Percentiles rank a stretch among this genome's conserved stretches.
Conservation (phyloP, 2,888 invertebrate species). For the Chrysodeixis includens region DNA sequence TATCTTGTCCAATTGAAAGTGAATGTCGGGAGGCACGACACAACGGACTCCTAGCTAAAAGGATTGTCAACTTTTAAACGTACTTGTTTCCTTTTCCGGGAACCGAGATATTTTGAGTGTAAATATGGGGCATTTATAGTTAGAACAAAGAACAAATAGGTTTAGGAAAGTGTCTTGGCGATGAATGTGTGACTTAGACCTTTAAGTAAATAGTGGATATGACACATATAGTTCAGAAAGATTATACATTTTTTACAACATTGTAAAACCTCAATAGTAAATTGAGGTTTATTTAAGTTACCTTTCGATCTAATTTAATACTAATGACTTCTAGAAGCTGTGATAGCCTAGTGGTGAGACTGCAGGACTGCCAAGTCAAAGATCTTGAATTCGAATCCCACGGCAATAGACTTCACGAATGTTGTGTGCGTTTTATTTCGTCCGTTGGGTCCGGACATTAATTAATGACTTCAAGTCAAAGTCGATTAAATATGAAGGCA, state of each 20-base stretch:
- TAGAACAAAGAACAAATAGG: not conserved
- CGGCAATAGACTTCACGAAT: too few relatives aligned
- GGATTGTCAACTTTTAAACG: conserved; percentile 56
- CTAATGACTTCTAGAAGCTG: too few relatives aligned
- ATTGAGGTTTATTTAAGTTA: not conserved
- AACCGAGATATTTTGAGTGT: conserved; percentile 23
- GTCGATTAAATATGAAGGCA: conserved; percentile 22
- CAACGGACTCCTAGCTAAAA: conserved; percentile 45
- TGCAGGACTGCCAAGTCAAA: too few relatives aligned
- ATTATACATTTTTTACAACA: too few relatives aligned
- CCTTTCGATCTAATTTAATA: not conserved
- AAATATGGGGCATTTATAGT: conserved; percentile 11
- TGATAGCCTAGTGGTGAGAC: too few relatives aligned
- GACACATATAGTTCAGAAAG: too few relatives aligned
- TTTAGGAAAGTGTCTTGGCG: not conserved
- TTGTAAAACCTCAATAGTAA: not conserved
- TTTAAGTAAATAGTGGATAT: too few relatives aligned
- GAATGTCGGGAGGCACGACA: conserved; percentile 43
- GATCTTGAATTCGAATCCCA: too few relatives aligned
- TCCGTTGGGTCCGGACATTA: too few relatives aligned
- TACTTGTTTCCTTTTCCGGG: conserved; percentile 29
- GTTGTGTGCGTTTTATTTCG: too few relatives aligned
- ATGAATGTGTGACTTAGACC: too few relatives aligned
- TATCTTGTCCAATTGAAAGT: conserved; percentile 55
- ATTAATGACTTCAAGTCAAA: too few relatives aligned